These are phyloP conservation scores for Mesocricetus auratus DNA, from an alignment of 2,113 vertebrate genomes.

Conservation along the genomic window DNA sequence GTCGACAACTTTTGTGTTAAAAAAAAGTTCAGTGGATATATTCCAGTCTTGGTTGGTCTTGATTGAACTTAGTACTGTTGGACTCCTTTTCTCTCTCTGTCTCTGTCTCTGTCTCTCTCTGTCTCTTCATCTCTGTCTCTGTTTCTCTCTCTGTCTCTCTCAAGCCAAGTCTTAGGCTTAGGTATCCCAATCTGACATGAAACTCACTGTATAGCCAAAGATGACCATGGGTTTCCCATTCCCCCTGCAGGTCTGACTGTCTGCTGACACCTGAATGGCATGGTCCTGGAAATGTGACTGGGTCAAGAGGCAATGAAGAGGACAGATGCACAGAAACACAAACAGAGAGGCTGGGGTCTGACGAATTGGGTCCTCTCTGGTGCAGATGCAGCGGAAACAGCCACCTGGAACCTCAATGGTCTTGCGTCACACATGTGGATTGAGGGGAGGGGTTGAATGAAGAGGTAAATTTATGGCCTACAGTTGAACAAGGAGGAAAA, in stretches of 20 bases:
- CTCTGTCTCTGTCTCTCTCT: background rate
- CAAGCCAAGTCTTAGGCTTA: background rate
- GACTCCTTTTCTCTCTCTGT: background rate
- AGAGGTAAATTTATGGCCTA: background rate
- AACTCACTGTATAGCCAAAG: background rate
- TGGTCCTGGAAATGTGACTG: background rate
- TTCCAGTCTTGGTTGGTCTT: background rate
- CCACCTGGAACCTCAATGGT: background rate
- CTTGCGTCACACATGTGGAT: background rate
- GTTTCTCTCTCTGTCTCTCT: fast-evolving
- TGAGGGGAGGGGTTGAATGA: background rate
- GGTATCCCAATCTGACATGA: background rate
- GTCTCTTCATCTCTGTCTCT: background rate
- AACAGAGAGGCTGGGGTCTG: background rate
- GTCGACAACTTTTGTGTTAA: background rate
- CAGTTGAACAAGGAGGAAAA: background rate
- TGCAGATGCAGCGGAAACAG: background rate
- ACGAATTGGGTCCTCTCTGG: too few species aligned
- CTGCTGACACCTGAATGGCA: background rate
- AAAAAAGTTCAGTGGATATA: background rate
- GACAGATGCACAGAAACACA: background rate
- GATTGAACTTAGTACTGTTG: background rate
- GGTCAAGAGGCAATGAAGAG: background rate
- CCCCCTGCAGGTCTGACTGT: background rate
- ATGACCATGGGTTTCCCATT: background rate